Base-by-base conservation (phyloP, 2,797 vertebrate species). In the Gambusia yucatana region DNA sequence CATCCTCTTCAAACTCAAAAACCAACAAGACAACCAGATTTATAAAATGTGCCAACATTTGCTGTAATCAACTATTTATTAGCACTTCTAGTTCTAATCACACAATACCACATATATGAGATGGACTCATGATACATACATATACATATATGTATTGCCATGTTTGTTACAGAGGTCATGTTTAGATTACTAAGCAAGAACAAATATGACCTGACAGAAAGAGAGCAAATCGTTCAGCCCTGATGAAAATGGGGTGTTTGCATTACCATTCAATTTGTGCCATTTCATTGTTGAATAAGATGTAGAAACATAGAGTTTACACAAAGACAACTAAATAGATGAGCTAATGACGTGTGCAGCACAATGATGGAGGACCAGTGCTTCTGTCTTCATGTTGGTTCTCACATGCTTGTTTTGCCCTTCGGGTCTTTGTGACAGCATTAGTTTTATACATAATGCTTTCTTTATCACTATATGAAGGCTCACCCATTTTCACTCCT, bases 341-440 rank as follows among this genome's bases (percentile, higher is more conserved):
- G 39, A 43, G 39, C 39, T 69, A 25, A 43, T 69, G 39, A 25
- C 10, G 2, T 43, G 22, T 11, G 65, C 4, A 13, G 39, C 65
- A 43, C 39, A 43, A 43, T 69, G 65, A 69, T n/a, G 10, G 22
- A 43, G 39, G 22, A n/a, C 14, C 20, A 10, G 17, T 1, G 16
- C 61, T 22, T 65, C 17, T 39, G 16, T 69, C 22, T 43, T 69
- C 17, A 69, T 69, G 65, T n/a, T 77, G 70, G 70, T 20, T 61
- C 25, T 55, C 71, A 44, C 36, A 74, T 50, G 69, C 67, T 52
- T 57, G 14, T 69, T 79, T 70, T 6, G 1, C 14, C 75, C n/a
- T 48, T 33, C 33, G 46, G 13, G 46, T 75, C 47, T 83, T 52
- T 71, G 22, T 72, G 63, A 61, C 72, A 30, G 41, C 65, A 55